Conservation (phyloP, 2,113 vertebrate species). For the Mus musculus region DNA sequence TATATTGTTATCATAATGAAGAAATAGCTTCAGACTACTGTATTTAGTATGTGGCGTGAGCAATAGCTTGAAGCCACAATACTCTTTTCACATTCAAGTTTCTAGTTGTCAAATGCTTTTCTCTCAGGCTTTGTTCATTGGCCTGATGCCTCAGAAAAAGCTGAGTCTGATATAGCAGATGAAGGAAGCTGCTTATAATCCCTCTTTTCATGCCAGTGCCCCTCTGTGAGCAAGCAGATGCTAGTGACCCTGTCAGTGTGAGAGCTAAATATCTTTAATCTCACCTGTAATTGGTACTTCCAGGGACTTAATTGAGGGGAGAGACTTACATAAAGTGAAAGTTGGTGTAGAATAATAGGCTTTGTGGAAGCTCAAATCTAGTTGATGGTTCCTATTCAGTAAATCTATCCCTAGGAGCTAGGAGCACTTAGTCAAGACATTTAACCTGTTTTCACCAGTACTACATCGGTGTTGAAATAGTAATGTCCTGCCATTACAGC, state of each 20-base stretch:
- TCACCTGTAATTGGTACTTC: conserved; percentile 59
- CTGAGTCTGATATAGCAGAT: not conserved
- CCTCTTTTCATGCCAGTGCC: not conserved
- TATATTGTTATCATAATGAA: not conserved
- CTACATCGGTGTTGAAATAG: conserved; percentile 39
- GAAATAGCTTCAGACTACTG: not conserved
- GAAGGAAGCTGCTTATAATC: not conserved
- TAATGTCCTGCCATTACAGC: not conserved
- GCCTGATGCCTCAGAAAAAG: not conserved
- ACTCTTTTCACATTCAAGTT: conserved; percentile 18
- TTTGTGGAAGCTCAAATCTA: conserved; percentile 42
- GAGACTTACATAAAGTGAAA: conserved; percentile 38
- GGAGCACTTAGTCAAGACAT: conserved; percentile 23
- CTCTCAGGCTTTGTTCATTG: not conserved
- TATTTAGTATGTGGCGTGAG: not conserved
- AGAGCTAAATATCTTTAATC: conserved; percentile 33
- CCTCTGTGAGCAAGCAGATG: not conserved
- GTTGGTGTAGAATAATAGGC: conserved; percentile 14
- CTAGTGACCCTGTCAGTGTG: not conserved
- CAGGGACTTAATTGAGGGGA: conserved; percentile 25
- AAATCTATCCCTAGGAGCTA: conserved; percentile 39
- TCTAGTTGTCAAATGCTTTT: not conserved
- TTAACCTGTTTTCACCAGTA: conserved; percentile 39
- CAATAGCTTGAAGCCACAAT: not conserved
- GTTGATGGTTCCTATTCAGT: not conserved